Evolutionary conservation across 2,113 vertebrate genomes (phyloP).

Genomic region (Campylomormyrus numenius): DNA sequence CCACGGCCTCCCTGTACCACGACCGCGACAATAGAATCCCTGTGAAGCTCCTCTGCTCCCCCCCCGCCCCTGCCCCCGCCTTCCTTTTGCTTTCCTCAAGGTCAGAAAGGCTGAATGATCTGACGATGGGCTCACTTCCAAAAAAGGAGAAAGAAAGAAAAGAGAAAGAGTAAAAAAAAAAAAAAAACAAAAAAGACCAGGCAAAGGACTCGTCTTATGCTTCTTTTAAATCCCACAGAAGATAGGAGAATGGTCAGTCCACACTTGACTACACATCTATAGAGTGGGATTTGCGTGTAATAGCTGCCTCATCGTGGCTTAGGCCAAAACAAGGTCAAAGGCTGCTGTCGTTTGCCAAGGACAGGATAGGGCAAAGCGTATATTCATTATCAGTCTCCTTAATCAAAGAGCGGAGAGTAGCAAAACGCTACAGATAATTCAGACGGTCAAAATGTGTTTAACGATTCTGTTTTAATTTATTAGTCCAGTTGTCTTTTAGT

Average conservation of each 20-base stretch:
- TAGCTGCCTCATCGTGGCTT: constrained; percentile 49
- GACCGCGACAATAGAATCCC: too few species aligned
- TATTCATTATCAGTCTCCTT: constrained; percentile 45
- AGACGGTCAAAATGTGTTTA: not conserved
- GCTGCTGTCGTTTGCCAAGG: constrained; percentile 55
- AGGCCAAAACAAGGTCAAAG: constrained; percentile 64
- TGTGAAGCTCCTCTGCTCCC: too few species aligned
- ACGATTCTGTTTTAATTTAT: not conserved
- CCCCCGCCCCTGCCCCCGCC: constrained; percentile 24
- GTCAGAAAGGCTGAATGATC: constrained; percentile 57
- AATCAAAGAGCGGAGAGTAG: not conserved
- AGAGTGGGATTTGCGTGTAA: constrained; percentile 57
- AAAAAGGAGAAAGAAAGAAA: constrained; percentile 54
- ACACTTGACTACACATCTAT: constrained; percentile 53
- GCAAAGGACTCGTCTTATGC: constrained; percentile 58
- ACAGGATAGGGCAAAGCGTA: constrained; percentile 35
- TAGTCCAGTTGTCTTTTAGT: not conserved
- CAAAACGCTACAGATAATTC: not conserved
- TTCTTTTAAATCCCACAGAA: constrained; percentile 60
- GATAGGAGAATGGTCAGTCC: constrained; percentile 56
- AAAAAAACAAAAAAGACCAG: constrained; percentile 44
- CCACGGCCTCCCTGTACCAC: too few species aligned
- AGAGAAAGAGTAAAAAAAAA: constrained; percentile 52
- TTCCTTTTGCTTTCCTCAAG: constrained; percentile 42
- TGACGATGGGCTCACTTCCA: constrained; percentile 56